A percentile compares a stretch with the other conserved stretches of the same genome.
These are phyloP conservation scores for Lamellibrachia columna DNA, from an alignment of 2,888 invertebrate genomes.

Conservation along the genomic window DNA sequence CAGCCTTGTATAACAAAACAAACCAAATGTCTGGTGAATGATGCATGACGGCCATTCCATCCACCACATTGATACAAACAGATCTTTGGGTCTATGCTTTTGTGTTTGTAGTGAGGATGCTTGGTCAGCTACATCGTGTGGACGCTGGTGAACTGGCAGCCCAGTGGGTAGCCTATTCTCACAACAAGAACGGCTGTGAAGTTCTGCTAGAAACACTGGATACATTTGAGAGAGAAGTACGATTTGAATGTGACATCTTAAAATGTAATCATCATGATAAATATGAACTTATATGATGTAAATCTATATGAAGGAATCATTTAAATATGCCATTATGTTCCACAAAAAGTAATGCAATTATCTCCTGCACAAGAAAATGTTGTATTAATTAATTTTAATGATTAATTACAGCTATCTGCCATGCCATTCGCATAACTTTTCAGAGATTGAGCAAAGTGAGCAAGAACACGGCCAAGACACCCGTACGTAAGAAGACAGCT, in stretches of 20 bases:
- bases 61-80: too few relatives aligned
- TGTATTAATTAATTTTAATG: background rate
- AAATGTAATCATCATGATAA: too few relatives aligned
- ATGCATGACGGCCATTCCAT: too few relatives aligned
- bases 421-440: background rate
- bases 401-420: background rate
- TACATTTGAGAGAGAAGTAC: slow-evolving; percentile 23
- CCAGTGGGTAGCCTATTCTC: slow-evolving; percentile 26
- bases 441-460: background rate
- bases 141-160: slow-evolving; percentile 20
- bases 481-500: background rate
- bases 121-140: slow-evolving; percentile 23
- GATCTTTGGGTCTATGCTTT: too few relatives aligned
- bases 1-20: too few relatives aligned
- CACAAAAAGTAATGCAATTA: too few relatives aligned
- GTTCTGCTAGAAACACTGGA: slow-evolving; percentile 21
- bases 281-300: too few relatives aligned
- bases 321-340: too few relatives aligned
- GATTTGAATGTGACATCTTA: background rate
- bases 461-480: background rate
- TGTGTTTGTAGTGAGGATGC: slow-evolving; percentile 18
- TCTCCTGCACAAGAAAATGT: too few relatives aligned
- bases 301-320: too few relatives aligned
- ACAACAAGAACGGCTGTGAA: background rate
- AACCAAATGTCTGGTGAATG: too few relatives aligned